Conservation (phyloP, 1,140 invertebrate species). For the Zophobas atratus region DNA sequence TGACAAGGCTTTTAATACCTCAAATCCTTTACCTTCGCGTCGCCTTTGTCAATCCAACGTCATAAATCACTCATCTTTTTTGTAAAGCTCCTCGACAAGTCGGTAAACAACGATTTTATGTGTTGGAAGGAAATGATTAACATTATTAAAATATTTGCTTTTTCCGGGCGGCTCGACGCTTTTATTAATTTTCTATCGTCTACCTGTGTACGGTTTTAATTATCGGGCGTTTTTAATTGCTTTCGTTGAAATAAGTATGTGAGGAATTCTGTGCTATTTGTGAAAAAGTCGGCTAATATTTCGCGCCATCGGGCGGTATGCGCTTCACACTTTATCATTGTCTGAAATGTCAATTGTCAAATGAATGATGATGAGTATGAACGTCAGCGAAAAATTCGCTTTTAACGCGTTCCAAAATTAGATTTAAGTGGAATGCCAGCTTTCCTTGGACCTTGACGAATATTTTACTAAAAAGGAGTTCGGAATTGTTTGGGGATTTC, state of each 20-base stretch:
- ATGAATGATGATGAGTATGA: constrained; percentile 31
- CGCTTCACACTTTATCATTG: constrained; percentile 30
- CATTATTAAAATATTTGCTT: constrained; percentile 20
- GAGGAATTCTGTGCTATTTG: neutral
- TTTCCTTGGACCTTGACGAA: constrained; percentile 22
- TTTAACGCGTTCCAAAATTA: constrained; percentile 30
- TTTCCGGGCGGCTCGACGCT: too few relatives aligned
- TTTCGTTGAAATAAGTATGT: neutral
- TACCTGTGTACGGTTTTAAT: neutral
- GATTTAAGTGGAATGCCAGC: constrained; percentile 26
- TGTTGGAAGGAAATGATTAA: neutral
- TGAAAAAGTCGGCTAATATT: constrained; percentile 17
- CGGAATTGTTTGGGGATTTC: neutral
- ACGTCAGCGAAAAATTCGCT: constrained; percentile 29
- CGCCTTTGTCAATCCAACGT: constrained; percentile 18
- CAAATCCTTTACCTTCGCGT: constrained; percentile 8
- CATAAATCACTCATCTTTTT: constrained; percentile 18
- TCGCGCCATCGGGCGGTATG: neutral
- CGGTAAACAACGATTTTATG: constrained; percentile 16
- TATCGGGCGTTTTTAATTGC: neutral
- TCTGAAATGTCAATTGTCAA: constrained; percentile 35
- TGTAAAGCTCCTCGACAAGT: neutral
- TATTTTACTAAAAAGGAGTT: neutral
- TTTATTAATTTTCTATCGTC: neutral
- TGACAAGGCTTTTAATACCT: neutral